These are phyloP conservation scores for Pantherophis vulpinus DNA, from an alignment of 2,797 vertebrate species.

Conservation along the genomic window DNA sequence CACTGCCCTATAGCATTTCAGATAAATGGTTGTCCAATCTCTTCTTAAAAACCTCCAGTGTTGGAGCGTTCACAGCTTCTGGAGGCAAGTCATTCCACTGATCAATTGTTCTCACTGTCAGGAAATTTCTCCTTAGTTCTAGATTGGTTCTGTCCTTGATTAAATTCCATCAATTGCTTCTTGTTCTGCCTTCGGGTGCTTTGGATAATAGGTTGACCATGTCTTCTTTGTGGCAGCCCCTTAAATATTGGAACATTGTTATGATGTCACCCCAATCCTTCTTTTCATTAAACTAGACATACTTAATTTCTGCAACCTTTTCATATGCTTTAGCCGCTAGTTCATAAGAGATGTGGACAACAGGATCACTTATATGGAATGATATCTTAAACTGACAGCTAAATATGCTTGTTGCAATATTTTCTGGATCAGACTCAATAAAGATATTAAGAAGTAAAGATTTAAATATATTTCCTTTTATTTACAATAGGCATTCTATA, in stretches of 20 bases:
- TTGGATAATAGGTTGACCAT: neutral
- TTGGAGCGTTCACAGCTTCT: neutral
- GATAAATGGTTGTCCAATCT: neutral
- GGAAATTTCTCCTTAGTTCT: neutral
- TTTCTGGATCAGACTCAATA: too few relatives aligned
- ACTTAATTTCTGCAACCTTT: neutral
- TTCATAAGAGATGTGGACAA: too few relatives aligned
- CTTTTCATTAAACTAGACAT: neutral
- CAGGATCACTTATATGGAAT: too few relatives aligned
- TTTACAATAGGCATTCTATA: too few relatives aligned
- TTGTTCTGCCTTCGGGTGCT: neutral
- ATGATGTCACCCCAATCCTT: neutral
- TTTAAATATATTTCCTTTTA: too few relatives aligned
- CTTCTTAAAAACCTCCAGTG: neutral
- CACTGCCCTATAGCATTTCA: neutral
- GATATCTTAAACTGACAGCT: neutral
- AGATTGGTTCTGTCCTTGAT: neutral
- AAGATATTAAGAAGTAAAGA: too few relatives aligned
- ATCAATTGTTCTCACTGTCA: neutral
- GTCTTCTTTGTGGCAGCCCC: neutral
- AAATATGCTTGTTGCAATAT: too few relatives aligned
- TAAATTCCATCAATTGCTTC: neutral
- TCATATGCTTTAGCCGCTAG: too few relatives aligned
- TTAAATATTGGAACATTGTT: neutral
- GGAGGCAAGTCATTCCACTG: too few relatives aligned